Evolutionary conservation across 2,113 vertebrate genomes (phyloP).

Genomic region (Cranoglanis bouderius): DNA sequence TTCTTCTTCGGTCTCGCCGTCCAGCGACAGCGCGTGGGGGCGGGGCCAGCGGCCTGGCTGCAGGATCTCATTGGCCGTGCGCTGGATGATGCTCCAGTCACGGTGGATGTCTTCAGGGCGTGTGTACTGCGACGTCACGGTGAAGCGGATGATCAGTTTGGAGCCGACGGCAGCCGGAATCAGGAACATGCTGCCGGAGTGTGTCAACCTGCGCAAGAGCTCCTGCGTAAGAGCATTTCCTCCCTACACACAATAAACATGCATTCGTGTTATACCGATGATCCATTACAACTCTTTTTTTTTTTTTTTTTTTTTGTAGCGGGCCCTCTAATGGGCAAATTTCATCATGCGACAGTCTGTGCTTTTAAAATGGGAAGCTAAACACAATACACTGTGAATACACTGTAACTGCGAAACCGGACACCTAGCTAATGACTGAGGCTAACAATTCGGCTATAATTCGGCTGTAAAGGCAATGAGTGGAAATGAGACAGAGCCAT

Average conservation of each 20-base stretch:
- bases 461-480: too few relatives aligned
- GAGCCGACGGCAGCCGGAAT: conserved; percentile 84
- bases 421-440: too few relatives aligned
- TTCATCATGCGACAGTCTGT: not conserved
- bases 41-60: conserved; percentile 60
- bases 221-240: conserved; percentile 89
- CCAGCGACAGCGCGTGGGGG: conserved; percentile 3
- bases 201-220: conserved; percentile 82
- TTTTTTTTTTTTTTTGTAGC: not conserved
- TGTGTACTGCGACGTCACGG: conserved; percentile 93
- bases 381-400: not conserved
- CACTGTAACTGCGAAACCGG: not conserved
- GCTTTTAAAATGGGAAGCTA: not conserved
- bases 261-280: not conserved
- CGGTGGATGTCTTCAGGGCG: conserved; percentile 83
- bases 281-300: not conserved
- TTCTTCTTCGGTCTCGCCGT: not conserved
- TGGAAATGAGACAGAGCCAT: too few relatives aligned
- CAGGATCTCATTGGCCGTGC: conserved; percentile 77
- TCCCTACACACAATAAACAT: conserved; percentile 66
- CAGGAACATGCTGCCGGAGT: conserved; percentile 86
- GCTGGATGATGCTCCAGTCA: conserved; percentile 88
- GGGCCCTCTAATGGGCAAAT: not conserved
- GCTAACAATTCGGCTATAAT: too few relatives aligned
- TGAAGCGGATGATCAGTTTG: conserved; percentile 91